Evolutionary conservation across 2,888 invertebrate species (phyloP).

Genomic region (Temnothorax rugatulus): DNA sequence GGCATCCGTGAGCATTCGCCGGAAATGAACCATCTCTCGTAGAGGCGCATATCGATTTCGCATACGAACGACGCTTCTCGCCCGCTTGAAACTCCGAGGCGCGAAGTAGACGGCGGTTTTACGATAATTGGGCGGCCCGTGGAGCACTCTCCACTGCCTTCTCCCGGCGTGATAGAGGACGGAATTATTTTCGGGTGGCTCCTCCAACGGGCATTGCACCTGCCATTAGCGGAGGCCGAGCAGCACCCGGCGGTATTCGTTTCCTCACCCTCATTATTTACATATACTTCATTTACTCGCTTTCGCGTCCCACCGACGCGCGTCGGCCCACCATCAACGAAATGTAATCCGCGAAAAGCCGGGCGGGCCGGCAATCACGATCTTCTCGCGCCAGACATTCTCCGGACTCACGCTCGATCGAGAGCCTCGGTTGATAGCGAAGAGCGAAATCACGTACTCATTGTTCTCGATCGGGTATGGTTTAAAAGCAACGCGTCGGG

Average conservation of each 20-base stretch:
- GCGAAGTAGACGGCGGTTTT: conserved; percentile 79
- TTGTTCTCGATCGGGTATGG: conserved; percentile 31
- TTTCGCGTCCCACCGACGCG: conserved; percentile 12
- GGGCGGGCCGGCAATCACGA: conserved; percentile 64
- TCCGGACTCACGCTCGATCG: conserved; percentile 69
- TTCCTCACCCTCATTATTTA: conserved; percentile 83
- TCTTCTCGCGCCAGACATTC: conserved; percentile 67
- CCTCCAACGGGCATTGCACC: conserved; percentile 83
- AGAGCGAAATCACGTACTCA: conserved; percentile 44
- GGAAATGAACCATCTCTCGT: conserved; percentile 27
- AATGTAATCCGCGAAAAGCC: conserved; percentile 74
- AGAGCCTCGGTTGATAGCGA: conserved; percentile 41
- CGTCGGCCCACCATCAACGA: conserved; percentile 57
- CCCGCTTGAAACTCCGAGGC: conserved; percentile 71
- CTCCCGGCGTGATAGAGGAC: conserved; percentile 75
- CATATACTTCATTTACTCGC: conserved; percentile 81
- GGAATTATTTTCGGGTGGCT: conserved; percentile 81
- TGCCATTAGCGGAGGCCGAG: conserved; percentile 80
- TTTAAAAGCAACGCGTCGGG: conserved; percentile 12
- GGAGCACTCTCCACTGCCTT: conserved; percentile 62
- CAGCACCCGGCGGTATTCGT: conserved; percentile 78
- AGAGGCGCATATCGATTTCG: conserved; percentile 58
- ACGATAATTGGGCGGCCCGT: conserved; percentile 80
- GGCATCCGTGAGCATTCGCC: conserved; percentile 24
- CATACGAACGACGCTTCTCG: conserved; percentile 66